phyloP scores from a whole-genome alignment of 2,888 invertebrate species.

The Ashinkailepas kermadecensis region DNA sequence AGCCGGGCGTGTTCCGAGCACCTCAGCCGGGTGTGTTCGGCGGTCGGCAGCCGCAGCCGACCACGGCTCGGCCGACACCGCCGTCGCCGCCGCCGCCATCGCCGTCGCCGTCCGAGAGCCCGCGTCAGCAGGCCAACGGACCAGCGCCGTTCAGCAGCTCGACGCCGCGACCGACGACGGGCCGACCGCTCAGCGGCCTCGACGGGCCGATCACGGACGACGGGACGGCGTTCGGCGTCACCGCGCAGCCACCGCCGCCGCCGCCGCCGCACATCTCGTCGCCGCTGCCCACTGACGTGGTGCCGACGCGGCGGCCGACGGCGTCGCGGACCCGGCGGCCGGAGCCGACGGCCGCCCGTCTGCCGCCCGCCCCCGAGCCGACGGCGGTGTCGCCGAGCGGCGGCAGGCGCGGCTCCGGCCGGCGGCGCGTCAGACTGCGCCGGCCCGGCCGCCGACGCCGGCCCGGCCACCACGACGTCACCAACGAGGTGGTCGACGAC shows the following conservation, averaged over 20 bases:
- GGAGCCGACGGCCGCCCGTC: constrained; percentile 65
- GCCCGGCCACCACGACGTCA: constrained; percentile 63
- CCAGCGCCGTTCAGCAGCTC: constrained; percentile 74
- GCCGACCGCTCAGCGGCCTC: constrained; percentile 73
- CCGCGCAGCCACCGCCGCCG: constrained; percentile 55
- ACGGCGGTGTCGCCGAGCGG: constrained; percentile 76
- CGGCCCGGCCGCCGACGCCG: constrained; percentile 69
- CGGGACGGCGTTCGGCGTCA: constrained; percentile 65
- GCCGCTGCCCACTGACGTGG: constrained; percentile 87
- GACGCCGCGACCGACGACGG: constrained; percentile 79
- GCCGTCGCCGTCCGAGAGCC: constrained; percentile 80
- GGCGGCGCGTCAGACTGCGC: constrained; percentile 79
- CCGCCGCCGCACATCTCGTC: constrained; percentile 74
- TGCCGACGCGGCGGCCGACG: constrained; percentile 95
- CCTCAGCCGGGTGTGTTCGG: constrained; percentile 63
- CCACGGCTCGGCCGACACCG: constrained; percentile 93
- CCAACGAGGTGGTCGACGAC: not conserved
- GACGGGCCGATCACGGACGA: constrained; percentile 54
- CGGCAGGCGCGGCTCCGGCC: constrained; percentile 86
- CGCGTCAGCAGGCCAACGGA: constrained; percentile 71
- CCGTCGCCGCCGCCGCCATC: constrained; percentile 67
- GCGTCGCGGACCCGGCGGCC: constrained; percentile 80
- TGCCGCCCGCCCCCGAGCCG: constrained; percentile 67
- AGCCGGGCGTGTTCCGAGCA: constrained; percentile 48
- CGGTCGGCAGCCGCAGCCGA: constrained; percentile 49